Conservation (phyloP, 2,888 invertebrate species). For the Eupithecia pulchellata region DNA sequence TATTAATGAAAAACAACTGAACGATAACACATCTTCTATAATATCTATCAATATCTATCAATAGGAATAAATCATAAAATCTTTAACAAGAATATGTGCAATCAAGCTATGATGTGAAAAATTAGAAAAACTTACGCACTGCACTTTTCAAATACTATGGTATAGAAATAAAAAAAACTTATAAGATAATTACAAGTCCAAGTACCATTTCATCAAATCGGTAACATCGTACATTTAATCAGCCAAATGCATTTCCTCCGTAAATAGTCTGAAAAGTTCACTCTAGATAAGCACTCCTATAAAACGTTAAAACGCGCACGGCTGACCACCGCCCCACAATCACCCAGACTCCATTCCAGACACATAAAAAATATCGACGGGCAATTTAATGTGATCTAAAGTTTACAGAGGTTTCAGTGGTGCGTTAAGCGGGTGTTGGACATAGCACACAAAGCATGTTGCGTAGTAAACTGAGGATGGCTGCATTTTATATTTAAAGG, state of each 20-base stretch:
- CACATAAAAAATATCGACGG: conserved; percentile 33
- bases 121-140: no score
- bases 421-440: conserved; percentile 21
- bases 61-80: no score
- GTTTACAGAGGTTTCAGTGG: conserved; percentile 40
- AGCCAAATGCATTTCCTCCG: conserved; percentile 10
- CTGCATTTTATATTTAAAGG: neutral
- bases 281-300: conserved; percentile 14
- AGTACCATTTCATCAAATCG: neutral
- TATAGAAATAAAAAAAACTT: no score
- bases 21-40: no score
- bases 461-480: neutral
- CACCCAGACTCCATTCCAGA: conserved; percentile 33
- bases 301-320: conserved; percentile 23
- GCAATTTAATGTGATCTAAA: conserved; percentile 34
- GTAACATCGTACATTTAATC: conserved; percentile 1
- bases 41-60: no score
- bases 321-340: conserved; percentile 33
- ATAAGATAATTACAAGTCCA: neutral
- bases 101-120: no score
- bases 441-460: conserved; percentile 4
- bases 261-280: neutral
- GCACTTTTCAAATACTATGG: no score
- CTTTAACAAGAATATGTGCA: no score
- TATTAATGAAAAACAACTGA: no score